Percentiles rank a stretch among this genome's conserved stretches.
Evolutionary conservation across 1,140 invertebrate genomes (phyloP).

Genomic region (Pseudachorutes palmiensis): DNA sequence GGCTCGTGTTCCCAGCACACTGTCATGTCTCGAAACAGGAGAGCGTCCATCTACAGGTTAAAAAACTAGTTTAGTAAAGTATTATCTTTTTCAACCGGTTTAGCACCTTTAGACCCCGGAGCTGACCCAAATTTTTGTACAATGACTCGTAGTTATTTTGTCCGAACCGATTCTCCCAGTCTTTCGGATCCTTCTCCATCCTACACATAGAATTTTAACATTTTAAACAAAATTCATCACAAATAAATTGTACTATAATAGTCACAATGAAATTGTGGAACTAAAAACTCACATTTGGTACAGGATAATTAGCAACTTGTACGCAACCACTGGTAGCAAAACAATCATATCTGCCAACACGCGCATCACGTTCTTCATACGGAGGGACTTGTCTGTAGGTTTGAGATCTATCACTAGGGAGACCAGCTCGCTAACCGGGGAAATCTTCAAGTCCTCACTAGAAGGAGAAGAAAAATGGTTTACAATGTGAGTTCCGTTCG

Average conservation of each 20-base stretch:
- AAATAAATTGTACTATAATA: no score
- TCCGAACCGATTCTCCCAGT: neutral
- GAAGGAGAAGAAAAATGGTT: constrained; percentile 13
- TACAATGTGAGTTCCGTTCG: neutral
- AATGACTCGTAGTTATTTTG: constrained; percentile 23
- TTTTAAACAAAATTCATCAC: no score
- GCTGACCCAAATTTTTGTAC: constrained; percentile 24
- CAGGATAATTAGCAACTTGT: constrained; percentile 28
- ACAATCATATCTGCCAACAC: constrained; percentile 30
- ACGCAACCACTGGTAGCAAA: constrained; percentile 20
- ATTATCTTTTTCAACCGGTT: neutral
- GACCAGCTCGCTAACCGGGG: constrained; percentile 29
- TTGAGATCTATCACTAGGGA: constrained; percentile 23
- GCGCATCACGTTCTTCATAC: constrained; percentile 29
- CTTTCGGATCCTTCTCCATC: constrained; percentile 6
- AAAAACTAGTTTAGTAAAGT: neutral
- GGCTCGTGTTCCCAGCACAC: constrained; percentile 79
- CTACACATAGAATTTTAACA: neutral
- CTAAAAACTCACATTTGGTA: constrained; percentile 24
- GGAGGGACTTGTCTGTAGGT: constrained; percentile 29
- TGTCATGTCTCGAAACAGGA: constrained; percentile 41
- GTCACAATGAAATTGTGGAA: no score
- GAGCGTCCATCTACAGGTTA: constrained; percentile 24
- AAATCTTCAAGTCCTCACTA: constrained; percentile 28
- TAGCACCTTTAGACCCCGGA: constrained; percentile 7